phyloP scores from a whole-genome alignment of 2,888 invertebrate species.

The Ennomos fuscantarius region DNA sequence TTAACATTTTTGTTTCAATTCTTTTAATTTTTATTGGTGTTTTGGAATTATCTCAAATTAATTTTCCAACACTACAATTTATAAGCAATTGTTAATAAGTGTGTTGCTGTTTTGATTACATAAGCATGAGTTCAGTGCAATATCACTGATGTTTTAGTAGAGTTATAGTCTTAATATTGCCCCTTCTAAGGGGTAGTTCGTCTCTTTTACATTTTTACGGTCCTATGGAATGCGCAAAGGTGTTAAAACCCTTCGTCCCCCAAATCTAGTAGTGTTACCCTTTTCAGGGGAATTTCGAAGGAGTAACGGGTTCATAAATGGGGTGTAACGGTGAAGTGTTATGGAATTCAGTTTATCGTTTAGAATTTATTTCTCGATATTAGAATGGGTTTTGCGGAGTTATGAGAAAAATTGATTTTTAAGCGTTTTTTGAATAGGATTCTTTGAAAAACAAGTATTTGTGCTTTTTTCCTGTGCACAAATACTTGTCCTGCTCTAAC shows the following conservation, averaged over 20 bases:
- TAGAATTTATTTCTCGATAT: slow-evolving; percentile 8
- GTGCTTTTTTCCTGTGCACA: too few species aligned
- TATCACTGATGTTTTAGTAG: slow-evolving; percentile 3
- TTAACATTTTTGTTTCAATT: too few species aligned
- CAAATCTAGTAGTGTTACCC: slow-evolving; percentile 25
- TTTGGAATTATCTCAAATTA: too few species aligned
- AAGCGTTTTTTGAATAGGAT: too few species aligned
- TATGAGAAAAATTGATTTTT: too few species aligned
- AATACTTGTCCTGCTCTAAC: too few species aligned
- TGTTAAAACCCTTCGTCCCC: slow-evolving; percentile 17
- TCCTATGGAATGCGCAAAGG: slow-evolving; percentile 14
- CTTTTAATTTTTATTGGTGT: too few species aligned
- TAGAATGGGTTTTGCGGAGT: too few species aligned
- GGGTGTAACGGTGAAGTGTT: slow-evolving; percentile 22
- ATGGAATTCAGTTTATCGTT: slow-evolving; percentile 13
- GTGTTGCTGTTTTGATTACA: neutral
- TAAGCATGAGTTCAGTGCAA: neutral
- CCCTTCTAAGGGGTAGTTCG: neutral
- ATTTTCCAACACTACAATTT: too few species aligned
- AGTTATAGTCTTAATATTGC: neutral
- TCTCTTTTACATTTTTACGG: slow-evolving; percentile 14
- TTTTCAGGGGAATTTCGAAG: slow-evolving; percentile 21
- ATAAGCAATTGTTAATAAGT: neutral
- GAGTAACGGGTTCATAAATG: slow-evolving; percentile 1
- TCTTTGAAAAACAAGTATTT: too few species aligned